These are phyloP conservation scores for Cyrtodaria siliqua DNA, from an alignment of 2,888 invertebrate genomes.

Conservation along the genomic window DNA sequence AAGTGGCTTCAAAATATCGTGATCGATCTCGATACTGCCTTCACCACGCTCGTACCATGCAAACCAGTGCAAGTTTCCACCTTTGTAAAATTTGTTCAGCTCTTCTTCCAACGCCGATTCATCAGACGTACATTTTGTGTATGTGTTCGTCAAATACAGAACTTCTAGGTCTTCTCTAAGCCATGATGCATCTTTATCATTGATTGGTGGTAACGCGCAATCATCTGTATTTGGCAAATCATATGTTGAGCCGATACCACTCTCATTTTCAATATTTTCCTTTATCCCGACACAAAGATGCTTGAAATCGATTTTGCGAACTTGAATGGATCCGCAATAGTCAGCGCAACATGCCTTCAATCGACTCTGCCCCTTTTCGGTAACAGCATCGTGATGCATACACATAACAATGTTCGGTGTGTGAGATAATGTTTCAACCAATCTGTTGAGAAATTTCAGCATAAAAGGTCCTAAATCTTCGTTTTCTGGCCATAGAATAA, in stretches of 20 bases:
- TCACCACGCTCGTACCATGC: slow-evolving; percentile 49
- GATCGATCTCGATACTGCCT: slow-evolving; percentile 48
- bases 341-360: slow-evolving; percentile 15
- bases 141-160: slow-evolving; percentile 55
- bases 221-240: background rate
- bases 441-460: slow-evolving; percentile 29
- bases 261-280: background rate
- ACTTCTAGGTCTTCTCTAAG: slow-evolving; percentile 64
- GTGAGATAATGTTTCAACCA: slow-evolving; percentile 18
- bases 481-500: slow-evolving; percentile 60
- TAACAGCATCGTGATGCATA: slow-evolving; percentile 8
- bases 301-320: slow-evolving; percentile 8
- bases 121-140: slow-evolving; percentile 24
- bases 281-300: slow-evolving; percentile 25
- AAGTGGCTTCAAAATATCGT: slow-evolving; percentile 31
- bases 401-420: slow-evolving; percentile 53
- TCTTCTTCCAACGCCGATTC: slow-evolving; percentile 42
- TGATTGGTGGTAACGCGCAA: background rate
- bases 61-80: slow-evolving; percentile 64
- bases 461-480: slow-evolving; percentile 32
- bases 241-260: background rate
- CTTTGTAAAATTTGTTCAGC: slow-evolving; percentile 59
- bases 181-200: slow-evolving; percentile 48
- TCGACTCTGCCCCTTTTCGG: slow-evolving; percentile 16
- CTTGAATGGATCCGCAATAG: slow-evolving; percentile 7